Conservation (phyloP, 2,113 vertebrate genomes). For the Zootoca vivipara region DNA sequence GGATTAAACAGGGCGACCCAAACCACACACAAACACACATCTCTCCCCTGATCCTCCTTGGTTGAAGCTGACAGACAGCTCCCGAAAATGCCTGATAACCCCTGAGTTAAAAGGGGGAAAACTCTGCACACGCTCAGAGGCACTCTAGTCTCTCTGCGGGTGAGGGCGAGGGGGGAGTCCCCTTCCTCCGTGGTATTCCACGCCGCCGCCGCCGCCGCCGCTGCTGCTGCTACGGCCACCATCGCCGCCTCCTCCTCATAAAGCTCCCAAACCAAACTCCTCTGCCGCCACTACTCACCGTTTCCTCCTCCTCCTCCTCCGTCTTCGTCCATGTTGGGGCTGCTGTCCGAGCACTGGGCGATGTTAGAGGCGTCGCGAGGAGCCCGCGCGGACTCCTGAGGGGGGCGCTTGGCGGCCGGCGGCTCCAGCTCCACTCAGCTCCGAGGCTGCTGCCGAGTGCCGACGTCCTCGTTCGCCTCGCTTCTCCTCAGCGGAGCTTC, state of each 20-base stretch:
- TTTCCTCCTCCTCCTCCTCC: slow-evolving; percentile 51
- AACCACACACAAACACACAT: not conserved
- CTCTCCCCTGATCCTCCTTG: not conserved
- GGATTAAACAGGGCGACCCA: not conserved
- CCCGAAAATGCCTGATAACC: too few species aligned
- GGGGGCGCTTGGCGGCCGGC: not conserved
- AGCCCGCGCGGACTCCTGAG: not conserved
- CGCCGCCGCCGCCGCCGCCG: not conserved
- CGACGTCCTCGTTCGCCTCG: not conserved
- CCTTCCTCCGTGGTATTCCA: not conserved
- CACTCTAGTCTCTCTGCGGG: not conserved
- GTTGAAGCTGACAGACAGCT: not conserved
- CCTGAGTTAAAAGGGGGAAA: too few species aligned
- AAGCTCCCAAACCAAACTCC: not conserved
- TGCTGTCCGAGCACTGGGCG: not conserved
- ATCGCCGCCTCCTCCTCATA: not conserved
- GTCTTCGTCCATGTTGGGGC: slow-evolving; percentile 61
- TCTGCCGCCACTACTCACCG: slow-evolving; percentile 19
- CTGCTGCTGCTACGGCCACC: too few species aligned
- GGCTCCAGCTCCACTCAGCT: not conserved
- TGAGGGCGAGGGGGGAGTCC: not conserved
- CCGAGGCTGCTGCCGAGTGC: not conserved
- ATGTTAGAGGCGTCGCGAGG: not conserved
- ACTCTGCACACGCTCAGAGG: not conserved
- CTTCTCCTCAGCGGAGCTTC: too few species aligned